Evolutionary conservation across 64 coral and sea anemone genomes (phyloP).

Genomic region (Actinia tenebrosa): DNA sequence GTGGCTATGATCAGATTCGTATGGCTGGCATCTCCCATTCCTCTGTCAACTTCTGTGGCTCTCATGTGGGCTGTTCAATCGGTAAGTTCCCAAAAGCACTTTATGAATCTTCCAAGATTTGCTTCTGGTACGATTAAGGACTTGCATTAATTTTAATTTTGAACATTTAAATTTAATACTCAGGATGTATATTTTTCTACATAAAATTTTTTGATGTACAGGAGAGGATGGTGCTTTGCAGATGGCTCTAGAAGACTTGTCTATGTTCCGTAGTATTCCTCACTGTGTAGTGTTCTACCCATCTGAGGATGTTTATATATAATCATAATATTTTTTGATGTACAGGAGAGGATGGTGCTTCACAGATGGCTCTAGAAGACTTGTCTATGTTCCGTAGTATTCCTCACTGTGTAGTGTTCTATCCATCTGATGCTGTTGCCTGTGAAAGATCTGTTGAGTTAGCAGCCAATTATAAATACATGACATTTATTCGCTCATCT

Average conservation of each 20-base stretch:
- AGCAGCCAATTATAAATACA: constrained; percentile 71
- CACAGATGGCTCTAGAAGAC: constrained; percentile 96
- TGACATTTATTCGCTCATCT: constrained; percentile 81
- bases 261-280: constrained; percentile 93
- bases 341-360: constrained; percentile 91
- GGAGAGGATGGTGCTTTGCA: constrained; percentile 95
- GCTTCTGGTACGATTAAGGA: too few species aligned
- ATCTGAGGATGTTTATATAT: constrained; percentile 91
- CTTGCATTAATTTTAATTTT: too few species aligned
- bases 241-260: constrained; percentile 93
- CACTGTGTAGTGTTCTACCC: constrained; percentile 95
- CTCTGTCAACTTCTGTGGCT: constrained; percentile 89
- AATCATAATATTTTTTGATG: background rate
- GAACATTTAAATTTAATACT: too few species aligned
- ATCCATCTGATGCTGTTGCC: constrained; percentile 91
- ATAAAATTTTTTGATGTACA: too few species aligned
- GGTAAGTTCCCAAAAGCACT: constrained; percentile 29
- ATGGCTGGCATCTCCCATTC: constrained; percentile 89
- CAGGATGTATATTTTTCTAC: too few species aligned
- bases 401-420: constrained; percentile 91
- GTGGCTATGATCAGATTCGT: constrained; percentile 89
- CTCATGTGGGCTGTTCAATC: constrained; percentile 91
- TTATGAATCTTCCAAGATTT: background rate
- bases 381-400: constrained; percentile 90
- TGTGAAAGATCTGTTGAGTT: constrained; percentile 89